Conservation (phyloP, 2,888 invertebrate genomes). For the Drosophila algonquin region DNA sequence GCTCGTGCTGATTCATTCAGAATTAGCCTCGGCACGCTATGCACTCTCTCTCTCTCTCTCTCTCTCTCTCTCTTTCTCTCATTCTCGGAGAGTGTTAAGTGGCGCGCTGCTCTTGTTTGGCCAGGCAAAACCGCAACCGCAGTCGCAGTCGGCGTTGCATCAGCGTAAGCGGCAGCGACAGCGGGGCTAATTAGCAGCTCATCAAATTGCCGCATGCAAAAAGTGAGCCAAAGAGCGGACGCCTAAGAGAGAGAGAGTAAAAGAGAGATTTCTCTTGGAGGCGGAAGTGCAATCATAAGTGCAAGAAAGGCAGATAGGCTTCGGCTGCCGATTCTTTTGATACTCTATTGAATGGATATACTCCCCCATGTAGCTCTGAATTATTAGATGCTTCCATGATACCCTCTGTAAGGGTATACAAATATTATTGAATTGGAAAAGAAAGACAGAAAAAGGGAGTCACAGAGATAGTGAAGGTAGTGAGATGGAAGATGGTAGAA, state of each 20-base stretch:
- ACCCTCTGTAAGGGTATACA: conserved; percentile 20
- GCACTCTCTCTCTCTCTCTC: conserved; percentile 16
- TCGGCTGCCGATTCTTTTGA: not conserved
- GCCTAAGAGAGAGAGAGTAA: conserved; percentile 1
- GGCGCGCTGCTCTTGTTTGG: conserved; percentile 43
- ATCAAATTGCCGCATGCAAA: conserved; percentile 71
- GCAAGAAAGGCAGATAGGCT: not conserved
- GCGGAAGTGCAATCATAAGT: not conserved
- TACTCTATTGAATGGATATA: not conserved
- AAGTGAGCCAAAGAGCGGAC: conserved; percentile 41
- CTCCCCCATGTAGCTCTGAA: too few species aligned
- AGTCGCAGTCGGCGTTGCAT: conserved; percentile 10
- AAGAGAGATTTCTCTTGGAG: conserved; percentile 10
- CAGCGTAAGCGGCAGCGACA: conserved; percentile 14
- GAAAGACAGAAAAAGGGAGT: not conserved
- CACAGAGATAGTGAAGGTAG: conserved; percentile 1
- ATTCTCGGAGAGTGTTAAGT: conserved; percentile 31
- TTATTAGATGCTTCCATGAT: not conserved
- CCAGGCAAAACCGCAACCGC: conserved; percentile 36
- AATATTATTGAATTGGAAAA: conserved; percentile 32
- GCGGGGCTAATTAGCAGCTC: conserved; percentile 73
- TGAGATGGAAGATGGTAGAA: not conserved
- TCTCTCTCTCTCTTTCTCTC: conserved; percentile 15
- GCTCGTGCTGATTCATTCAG: conserved; percentile 77
- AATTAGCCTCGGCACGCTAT: conserved; percentile 59